Evolutionary conservation across 1,140 invertebrate species (phyloP).

Genomic region (Metaphire vulgaris): DNA sequence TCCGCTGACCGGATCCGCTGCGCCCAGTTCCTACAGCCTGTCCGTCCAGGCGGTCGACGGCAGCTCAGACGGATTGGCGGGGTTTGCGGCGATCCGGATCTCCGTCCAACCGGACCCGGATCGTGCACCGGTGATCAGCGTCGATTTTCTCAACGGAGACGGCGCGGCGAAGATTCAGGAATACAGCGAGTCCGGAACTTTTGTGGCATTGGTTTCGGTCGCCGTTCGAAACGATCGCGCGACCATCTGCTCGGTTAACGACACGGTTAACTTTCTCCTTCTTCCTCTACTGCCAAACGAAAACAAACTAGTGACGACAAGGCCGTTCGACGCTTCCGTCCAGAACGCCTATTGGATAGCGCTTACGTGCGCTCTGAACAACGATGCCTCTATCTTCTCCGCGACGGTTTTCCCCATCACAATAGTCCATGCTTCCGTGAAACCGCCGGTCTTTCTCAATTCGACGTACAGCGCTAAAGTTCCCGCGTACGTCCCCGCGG

Average conservation of each 20-base stretch:
- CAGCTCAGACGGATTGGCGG: not conserved
- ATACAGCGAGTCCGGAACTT: not conserved
- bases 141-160: constrained; percentile 14
- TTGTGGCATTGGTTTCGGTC: not conserved
- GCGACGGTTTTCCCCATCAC: not conserved
- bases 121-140: constrained; percentile 20
- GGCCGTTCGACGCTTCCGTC: not conserved
- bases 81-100: constrained; percentile 10
- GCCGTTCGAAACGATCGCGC: too few relatives aligned
- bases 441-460: constrained; percentile 13
- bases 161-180: not conserved
- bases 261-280: constrained; percentile 7
- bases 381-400: constrained; percentile 8
- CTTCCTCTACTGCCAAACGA: not conserved
- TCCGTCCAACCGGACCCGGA: constrained; percentile 20
- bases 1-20: not conserved
- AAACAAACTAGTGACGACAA: constrained; percentile 8
- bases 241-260: not conserved
- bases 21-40: constrained; percentile 1
- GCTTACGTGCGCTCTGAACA: not conserved
- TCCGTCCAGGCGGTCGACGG: not conserved
- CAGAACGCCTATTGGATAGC: not conserved
- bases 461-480: constrained; percentile 20
- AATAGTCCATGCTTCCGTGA: too few relatives aligned
- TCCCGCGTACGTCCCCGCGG: constrained; percentile 27